Percentiles rank a stretch among this genome's conserved stretches.
These are phyloP conservation scores for Channa striata DNA, from an alignment of 2,797 vertebrate species.

Conservation along the genomic window DNA sequence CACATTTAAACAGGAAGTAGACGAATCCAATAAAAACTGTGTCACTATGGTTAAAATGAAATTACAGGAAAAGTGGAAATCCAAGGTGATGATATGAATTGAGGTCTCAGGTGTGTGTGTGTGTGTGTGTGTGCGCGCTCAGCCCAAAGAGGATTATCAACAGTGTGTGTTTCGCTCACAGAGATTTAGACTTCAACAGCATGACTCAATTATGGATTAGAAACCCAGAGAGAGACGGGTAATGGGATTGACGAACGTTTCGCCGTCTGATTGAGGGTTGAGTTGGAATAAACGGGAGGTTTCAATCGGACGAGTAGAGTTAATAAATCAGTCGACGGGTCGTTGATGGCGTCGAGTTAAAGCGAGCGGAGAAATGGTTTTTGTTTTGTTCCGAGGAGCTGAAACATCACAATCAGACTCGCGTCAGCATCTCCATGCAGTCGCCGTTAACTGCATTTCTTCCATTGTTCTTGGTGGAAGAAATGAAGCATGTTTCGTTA, in stretches of 20 bases:
- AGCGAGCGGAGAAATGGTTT: no score
- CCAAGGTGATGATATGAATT: slow-evolving; percentile 37
- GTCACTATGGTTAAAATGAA: slow-evolving; percentile 22
- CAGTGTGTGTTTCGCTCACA: slow-evolving; percentile 62
- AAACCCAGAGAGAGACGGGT: slow-evolving; percentile 70
- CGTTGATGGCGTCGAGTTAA: background rate
- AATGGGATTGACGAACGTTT: slow-evolving; percentile 71
- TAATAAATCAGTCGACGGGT: background rate
- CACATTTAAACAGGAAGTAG: slow-evolving; percentile 21
- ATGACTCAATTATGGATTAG: slow-evolving; percentile 82
- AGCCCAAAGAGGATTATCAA: slow-evolving; percentile 80
- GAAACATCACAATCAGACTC: no score
- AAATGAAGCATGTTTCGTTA: no score
- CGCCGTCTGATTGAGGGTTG: slow-evolving; percentile 31
- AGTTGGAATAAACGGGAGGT: slow-evolving; percentile 7
- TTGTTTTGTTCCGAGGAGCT: no score
- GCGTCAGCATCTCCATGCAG: no score
- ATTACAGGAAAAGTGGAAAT: slow-evolving; percentile 37
- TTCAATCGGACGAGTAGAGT: background rate
- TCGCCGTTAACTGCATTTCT: no score
- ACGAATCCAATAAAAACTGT: background rate
- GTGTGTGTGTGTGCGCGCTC: slow-evolving; percentile 23
- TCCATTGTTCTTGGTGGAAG: no score
- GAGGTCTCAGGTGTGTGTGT: slow-evolving; percentile 44
- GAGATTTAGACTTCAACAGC: slow-evolving; percentile 78